Base-by-base conservation (phyloP, 1,140 invertebrate species). In the Fopius arisanus region DNA sequence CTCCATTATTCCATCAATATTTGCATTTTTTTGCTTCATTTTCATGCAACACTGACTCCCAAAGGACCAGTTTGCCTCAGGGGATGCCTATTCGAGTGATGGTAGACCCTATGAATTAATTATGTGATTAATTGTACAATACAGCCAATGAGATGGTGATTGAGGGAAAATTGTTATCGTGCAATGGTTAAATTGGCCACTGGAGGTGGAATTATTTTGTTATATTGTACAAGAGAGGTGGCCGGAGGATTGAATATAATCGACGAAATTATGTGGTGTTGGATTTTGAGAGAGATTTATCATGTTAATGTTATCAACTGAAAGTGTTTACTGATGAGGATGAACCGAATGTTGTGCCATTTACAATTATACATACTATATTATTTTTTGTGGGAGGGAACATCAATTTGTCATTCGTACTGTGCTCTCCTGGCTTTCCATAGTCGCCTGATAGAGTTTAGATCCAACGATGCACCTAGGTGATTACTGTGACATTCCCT, bases 331-430 rank as follows among this genome's bases (percentile, higher is more conserved):
- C 6, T 3, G 26, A 59, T 26, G 54, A 59, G 54, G 26, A 59
- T 59, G 54, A 59, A 59, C 54, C 54, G 54, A 59, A 26, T 59
- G 54, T 69, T 69, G 67, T 69, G 67, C 67, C 67, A 69, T 69
- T 28, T 69, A 51, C 31, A 67, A 67, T 67, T 37, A 48, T 48
- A 48, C 43, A 48, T 48, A 48, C 14, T 19, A 48, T 48, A 19
- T 37, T 1, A 48, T 43, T 43, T 43, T 3, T 6, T 48, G n/a
- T 48, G n/a, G 16, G n/a, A 48, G n/a, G 33, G n/a, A n/a, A n/a
- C n/a, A 37, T 37, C 33, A 48, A 19, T 48, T 3, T 59, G 12
- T 59, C 19, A 59, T 59, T 59, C 26, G 54, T 23, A 51, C 19
- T 48, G 21, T 59, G 54, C 19, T 23, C 54, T 28, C 54, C 23